Conservation (phyloP, 1,140 invertebrate species). For the Neodiprion virginianus region DNA sequence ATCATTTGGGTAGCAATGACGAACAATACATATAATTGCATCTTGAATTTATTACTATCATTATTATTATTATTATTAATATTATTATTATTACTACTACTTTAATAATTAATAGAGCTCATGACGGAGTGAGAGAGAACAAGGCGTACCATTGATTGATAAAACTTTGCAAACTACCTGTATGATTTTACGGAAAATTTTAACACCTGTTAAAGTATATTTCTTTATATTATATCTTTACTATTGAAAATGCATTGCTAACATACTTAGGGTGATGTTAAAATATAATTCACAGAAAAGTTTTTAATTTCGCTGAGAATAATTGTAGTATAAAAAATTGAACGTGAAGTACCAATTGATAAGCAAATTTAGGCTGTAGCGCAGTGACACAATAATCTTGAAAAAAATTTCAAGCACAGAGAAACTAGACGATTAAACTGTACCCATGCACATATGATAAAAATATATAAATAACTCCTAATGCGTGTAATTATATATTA, state of each 20-base stretch:
- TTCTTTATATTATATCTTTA: not conserved
- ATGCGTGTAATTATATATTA: conserved; percentile 11
- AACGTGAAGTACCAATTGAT: not conserved
- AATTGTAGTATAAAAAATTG: conserved; percentile 7
- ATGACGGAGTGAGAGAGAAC: conserved; percentile 47
- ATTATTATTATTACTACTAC: conserved; percentile 47
- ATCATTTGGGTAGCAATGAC: conserved; percentile 11
- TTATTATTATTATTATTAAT: conserved; percentile 52
- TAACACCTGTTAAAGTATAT: not conserved
- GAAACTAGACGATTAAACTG: not conserved
- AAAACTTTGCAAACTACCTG: conserved; percentile 7
- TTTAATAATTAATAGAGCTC: conserved; percentile 44
- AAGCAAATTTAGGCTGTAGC: conserved; percentile 5
- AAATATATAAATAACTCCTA: conserved; percentile 3
- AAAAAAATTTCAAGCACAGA: not conserved
- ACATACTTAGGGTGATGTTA: not conserved
- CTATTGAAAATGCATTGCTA: not conserved
- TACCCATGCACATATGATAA: not conserved
- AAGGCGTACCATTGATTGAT: conserved; percentile 38
- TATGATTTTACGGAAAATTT: not conserved
- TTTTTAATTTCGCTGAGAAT: not conserved
- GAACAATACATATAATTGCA: conserved; percentile 35
- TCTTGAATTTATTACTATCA: conserved; percentile 52
- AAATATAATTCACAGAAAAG: not conserved
- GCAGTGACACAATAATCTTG: not conserved